These are phyloP conservation scores for Clanis bilineata DNA, from an alignment of 2,888 invertebrate genomes.

Conservation along the genomic window DNA sequence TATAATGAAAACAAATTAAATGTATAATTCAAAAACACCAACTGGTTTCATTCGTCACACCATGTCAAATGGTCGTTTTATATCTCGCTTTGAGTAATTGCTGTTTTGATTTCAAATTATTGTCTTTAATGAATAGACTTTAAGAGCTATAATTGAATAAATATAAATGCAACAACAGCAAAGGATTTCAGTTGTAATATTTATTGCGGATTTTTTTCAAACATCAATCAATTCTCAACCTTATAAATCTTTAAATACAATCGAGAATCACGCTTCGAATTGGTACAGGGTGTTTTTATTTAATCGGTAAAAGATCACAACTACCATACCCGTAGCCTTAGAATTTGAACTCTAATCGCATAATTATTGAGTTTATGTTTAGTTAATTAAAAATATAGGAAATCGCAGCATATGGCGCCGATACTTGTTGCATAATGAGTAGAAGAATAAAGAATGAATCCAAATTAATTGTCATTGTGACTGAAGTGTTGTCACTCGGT, in stretches of 20 bases:
- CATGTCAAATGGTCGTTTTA: conserved; percentile 39
- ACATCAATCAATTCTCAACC: not conserved
- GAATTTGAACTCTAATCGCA: not conserved
- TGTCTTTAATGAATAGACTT: not conserved
- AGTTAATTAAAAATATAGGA: not conserved
- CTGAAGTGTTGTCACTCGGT: not conserved
- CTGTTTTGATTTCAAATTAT: not conserved
- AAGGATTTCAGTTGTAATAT: conserved; percentile 3
- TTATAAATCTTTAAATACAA: not conserved
- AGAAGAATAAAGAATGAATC: not conserved
- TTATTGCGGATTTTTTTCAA: not conserved
- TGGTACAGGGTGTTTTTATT: not conserved
- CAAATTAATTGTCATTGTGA: conserved; percentile 19
- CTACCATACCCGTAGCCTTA: not conserved
- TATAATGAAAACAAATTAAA: conserved; percentile 78
- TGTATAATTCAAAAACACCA: conserved; percentile 74
- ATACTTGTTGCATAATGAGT: conserved; percentile 10
- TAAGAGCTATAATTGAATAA: not conserved
- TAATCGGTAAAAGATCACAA: not conserved
- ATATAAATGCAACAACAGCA: not conserved
- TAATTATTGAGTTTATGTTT: not conserved
- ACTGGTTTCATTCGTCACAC: conserved; percentile 67
- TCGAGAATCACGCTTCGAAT: not conserved
- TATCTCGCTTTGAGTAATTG: not conserved
- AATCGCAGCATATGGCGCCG: conserved; percentile 13